These are phyloP conservation scores for Rutpela maculata DNA, from an alignment of 2,888 invertebrate species.

Conservation along the genomic window DNA sequence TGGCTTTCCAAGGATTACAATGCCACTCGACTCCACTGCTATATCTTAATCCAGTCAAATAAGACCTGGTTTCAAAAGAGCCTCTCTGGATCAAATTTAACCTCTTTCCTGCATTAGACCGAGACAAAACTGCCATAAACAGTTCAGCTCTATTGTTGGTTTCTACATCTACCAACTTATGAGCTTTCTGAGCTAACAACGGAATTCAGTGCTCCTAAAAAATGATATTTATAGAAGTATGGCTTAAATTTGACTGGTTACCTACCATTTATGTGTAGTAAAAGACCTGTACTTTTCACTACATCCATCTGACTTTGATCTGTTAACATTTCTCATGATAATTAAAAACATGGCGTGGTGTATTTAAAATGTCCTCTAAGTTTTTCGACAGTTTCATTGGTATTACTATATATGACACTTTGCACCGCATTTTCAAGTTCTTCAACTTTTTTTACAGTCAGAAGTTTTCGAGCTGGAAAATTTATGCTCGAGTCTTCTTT, in stretches of 20 bases:
- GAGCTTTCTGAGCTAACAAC: too few species aligned
- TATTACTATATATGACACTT: neutral
- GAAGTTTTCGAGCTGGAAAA: neutral
- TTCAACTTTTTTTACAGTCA: neutral
- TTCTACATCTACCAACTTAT: too few species aligned
- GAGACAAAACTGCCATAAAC: too few species aligned
- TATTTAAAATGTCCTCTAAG: neutral
- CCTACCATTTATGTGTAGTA: neutral
- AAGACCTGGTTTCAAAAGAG: too few species aligned
- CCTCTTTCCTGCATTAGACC: too few species aligned
- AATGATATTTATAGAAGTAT: neutral
- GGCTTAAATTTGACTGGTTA: neutral
- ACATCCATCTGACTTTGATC: neutral
- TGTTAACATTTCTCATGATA: neutral
- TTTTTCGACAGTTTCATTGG: neutral
- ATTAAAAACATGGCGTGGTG: neutral
- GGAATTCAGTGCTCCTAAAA: neutral
- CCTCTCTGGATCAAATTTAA: too few species aligned
- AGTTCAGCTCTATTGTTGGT: too few species aligned
- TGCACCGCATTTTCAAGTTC: neutral
- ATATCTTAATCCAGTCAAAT: too few species aligned
- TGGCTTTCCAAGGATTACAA: neutral
- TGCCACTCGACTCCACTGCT: neutral
- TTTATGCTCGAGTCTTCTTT: slow-evolving; percentile 47
- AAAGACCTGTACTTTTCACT: neutral